Base-by-base conservation (phyloP, 2,113 vertebrate genomes). In the Equus quagga region DNA sequence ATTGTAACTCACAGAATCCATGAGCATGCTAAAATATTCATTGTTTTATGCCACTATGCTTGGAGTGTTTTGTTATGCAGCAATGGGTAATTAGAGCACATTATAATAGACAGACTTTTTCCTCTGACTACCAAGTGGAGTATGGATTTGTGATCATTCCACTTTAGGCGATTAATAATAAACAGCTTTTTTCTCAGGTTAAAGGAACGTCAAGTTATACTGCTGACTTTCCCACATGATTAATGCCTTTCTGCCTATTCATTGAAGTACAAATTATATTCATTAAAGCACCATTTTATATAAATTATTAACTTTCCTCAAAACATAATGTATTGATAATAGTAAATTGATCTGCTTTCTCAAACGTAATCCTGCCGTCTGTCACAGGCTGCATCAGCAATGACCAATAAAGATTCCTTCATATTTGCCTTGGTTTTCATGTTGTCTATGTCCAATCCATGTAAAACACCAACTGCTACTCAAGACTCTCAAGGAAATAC, bases 261-360 rank as follows among this genome's bases (percentile, higher is more conserved):
- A 94, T 8, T 96, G 56, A 96, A 60, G 24, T 73, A 87, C 8
- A 95, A 88, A 89, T 82, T 80, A 78, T 86, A 96, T 81, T 89
- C 33, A 91, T 89, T 93, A 93, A 92, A 26, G 31, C 24, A 51
- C 17, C 36, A 28, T 44, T 89, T 90, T n/a, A 54, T 73, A 21
- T 60, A 90, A 82, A 82, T 94, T 75, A 89, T 94, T 80, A 94
- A 93, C 86, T 92, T 41, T 58, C 36, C 13, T 96, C 36, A 96
- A 91, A 91, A 72, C 18, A 54, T 76, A 81, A 80, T 67, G 13
- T 46, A 65, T 56, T 88, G 76, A 96, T 49, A 94, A 72, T 23
- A 44, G 62, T 85, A 87, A 73, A 81, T 60, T 89, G 26, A 92
- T 82, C 94, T 94, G 9, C 36, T 80, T 89, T 79, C 17, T 67